These are phyloP conservation scores for Taenaris catops DNA, from an alignment of 2,888 invertebrate species.

Conservation along the genomic window DNA sequence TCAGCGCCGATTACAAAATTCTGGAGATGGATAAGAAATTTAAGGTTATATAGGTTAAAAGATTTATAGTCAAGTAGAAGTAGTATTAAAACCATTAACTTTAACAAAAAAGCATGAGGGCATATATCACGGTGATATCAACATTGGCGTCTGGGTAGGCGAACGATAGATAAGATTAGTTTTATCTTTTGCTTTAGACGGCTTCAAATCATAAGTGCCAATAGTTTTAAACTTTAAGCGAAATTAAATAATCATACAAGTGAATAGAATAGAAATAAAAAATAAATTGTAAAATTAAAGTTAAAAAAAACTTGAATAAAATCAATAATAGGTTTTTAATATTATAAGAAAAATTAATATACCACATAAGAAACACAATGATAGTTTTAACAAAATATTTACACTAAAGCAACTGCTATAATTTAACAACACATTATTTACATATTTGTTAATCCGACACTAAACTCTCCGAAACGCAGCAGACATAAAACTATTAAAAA, in stretches of 20 bases:
- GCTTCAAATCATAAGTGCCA: not conserved
- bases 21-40: too few relatives aligned
- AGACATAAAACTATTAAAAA: too few relatives aligned
- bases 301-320: constrained; percentile 40
- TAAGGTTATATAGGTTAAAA: too few relatives aligned
- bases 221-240: not conserved
- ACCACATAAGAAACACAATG: constrained; percentile 60
- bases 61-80: too few relatives aligned
- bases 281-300: constrained; percentile 17
- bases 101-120: too few relatives aligned
- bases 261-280: constrained; percentile 19
- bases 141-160: not conserved
- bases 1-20: too few relatives aligned
- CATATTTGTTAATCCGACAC: constrained; percentile 46
- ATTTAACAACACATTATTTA: constrained; percentile 75
- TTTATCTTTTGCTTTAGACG: not conserved
- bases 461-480: constrained; percentile 17
- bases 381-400: constrained; percentile 69
- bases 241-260: constrained; percentile 13
- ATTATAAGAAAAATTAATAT: constrained; percentile 35
- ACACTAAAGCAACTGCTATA: constrained; percentile 75
- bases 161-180: not conserved
- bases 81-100: too few relatives aligned
- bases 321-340: constrained; percentile 38
- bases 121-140: too few relatives aligned